A percentile compares a stretch with the other conserved stretches of the same genome.
Conservation (phyloP, 2,888 invertebrate genomes). For the Marasmarcha lunaedactyla region DNA sequence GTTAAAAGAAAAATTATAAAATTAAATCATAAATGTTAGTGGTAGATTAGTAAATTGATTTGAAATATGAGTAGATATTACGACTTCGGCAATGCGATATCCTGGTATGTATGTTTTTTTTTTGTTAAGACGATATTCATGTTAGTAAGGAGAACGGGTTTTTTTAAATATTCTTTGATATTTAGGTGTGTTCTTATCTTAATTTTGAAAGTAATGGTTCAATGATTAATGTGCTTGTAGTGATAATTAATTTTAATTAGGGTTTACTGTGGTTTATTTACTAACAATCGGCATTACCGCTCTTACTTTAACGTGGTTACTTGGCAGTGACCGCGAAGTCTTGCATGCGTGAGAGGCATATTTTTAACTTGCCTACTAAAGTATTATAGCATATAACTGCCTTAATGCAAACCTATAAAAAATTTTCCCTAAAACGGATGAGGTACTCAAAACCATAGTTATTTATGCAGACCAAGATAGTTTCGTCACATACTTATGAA, state of each 20-base stretch:
- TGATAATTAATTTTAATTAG: too few species aligned
- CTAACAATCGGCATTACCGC: background rate
- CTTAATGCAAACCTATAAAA: too few species aligned
- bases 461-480: too few species aligned
- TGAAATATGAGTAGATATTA: slow-evolving; percentile 68
- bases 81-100: slow-evolving; percentile 66
- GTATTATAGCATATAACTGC: too few species aligned
- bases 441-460: too few species aligned
- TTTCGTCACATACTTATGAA: too few species aligned
- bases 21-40: slow-evolving; percentile 37
- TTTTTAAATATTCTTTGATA: slow-evolving; percentile 17
- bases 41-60: slow-evolving; percentile 30
- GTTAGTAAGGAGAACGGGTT: slow-evolving; percentile 25
- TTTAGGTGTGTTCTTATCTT: slow-evolving; percentile 35
- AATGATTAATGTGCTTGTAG: too few species aligned
- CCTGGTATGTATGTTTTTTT: slow-evolving; percentile 53
- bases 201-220: too few species aligned
- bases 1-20: slow-evolving; percentile 40
- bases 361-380: too few species aligned
- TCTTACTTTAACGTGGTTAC: slow-evolving; percentile 3
- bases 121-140: slow-evolving; percentile 44
- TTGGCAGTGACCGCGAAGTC: background rate
- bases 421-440: too few species aligned
- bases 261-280: too few species aligned
- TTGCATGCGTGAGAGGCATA: background rate